phyloP scores from a whole-genome alignment of 2,888 invertebrate genomes.

The Deilephila elpenor region DNA sequence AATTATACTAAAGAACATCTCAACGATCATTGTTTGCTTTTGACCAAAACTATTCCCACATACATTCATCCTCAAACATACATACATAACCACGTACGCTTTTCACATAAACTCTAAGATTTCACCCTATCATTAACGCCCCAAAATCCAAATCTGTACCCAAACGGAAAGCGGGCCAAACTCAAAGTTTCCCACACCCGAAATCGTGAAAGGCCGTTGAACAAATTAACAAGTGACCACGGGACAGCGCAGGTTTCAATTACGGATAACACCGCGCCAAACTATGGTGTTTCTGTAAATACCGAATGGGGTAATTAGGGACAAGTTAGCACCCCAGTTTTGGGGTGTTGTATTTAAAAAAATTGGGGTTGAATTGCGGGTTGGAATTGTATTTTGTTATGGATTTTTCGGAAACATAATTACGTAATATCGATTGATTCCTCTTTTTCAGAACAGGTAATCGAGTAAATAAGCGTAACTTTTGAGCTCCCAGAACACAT shows the following conservation, averaged over 20 bases:
- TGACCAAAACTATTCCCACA: no score
- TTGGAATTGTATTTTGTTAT: no score
- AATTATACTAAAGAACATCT: no score
- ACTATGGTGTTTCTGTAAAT: slow-evolving; percentile 26
- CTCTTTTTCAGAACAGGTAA: no score
- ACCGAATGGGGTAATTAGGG: slow-evolving; percentile 34
- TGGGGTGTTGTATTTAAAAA: background rate
- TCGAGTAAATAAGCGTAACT: no score
- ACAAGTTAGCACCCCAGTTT: background rate
- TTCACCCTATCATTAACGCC: background rate
- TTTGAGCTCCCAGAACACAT: no score
- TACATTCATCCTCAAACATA: no score
- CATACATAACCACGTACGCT: background rate
- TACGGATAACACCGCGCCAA: slow-evolving; percentile 16
- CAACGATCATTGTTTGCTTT: no score
- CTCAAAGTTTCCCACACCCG: slow-evolving; percentile 13
- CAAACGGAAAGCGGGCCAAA: slow-evolving; percentile 8
- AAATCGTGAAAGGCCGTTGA: slow-evolving; percentile 17
- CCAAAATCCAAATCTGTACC: slow-evolving; percentile 2
- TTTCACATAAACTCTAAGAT: background rate
- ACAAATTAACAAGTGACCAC: slow-evolving; percentile 25
- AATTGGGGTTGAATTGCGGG: background rate
- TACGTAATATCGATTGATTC: no score
- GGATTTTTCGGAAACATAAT: no score
- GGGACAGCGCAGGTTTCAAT: slow-evolving; percentile 20